Percentiles rank a stretch among this genome's conserved stretches.
Evolutionary conservation across 2,113 vertebrate genomes (phyloP).

Genomic region (Rhegmatorhina hoffmannsi): DNA sequence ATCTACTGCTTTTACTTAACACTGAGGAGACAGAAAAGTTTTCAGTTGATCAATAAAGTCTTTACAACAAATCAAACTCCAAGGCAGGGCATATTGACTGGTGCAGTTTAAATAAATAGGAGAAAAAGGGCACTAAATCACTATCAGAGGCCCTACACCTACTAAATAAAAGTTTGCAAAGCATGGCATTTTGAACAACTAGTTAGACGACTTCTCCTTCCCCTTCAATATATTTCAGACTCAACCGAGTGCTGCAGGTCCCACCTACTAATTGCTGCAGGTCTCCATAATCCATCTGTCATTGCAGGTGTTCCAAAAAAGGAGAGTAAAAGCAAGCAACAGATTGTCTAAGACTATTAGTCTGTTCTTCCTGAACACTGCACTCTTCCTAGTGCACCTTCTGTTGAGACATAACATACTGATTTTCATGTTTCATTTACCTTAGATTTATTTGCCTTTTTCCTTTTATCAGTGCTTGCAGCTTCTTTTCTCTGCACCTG

Average conservation of each 20-base stretch:
- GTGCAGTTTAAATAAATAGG: neutral
- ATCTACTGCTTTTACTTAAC: neutral
- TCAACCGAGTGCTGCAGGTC: neutral
- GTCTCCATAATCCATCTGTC: conserved; percentile 12
- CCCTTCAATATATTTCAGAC: neutral
- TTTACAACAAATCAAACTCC: neutral
- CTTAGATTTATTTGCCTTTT: conserved; percentile 92
- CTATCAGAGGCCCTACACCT: conserved; percentile 40
- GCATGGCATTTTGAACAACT: neutral
- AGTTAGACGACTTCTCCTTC: neutral
- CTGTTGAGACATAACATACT: neutral
- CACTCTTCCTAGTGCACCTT: neutral
- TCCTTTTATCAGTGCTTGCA: conserved; percentile 85
- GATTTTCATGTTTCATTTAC: conserved; percentile 69
- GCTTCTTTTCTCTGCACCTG: conserved; percentile 89
- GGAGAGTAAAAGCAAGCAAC: neutral
- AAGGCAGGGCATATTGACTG: neutral
- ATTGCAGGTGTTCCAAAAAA: neutral
- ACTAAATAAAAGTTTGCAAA: conserved; percentile 39
- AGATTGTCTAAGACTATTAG: neutral
- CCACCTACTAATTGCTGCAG: neutral
- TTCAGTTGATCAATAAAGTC: neutral
- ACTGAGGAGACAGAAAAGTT: neutral
- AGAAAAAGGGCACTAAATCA: neutral
- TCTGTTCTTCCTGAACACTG: neutral